phyloP scores from a whole-genome alignment of 2,113 vertebrate species.

The Thamnophis sirtalis region DNA sequence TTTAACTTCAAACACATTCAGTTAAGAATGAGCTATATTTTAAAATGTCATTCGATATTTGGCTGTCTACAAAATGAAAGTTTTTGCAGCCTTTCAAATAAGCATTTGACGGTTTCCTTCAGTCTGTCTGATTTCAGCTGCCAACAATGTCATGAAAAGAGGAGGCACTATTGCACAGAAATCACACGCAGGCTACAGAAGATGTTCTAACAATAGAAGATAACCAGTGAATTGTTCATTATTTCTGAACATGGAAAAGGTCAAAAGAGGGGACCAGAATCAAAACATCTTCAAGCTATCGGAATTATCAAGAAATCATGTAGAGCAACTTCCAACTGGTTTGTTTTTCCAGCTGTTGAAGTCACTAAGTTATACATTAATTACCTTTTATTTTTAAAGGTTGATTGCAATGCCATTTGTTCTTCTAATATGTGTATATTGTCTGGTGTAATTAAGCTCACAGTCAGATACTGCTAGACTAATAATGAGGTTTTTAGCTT shows the following conservation, averaged over 20 bases:
- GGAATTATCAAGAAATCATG: background rate
- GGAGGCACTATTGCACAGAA: background rate
- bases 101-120: background rate
- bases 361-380: background rate
- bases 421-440: background rate
- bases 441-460: background rate
- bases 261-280: background rate
- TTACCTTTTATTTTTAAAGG: background rate
- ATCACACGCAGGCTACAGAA: background rate
- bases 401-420: slow-evolving; percentile 4
- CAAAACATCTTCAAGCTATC: background rate
- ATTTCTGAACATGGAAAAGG: background rate
- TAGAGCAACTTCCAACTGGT: background rate
- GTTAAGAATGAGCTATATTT: slow-evolving; percentile 5
- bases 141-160: background rate
- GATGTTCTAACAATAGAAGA: background rate
- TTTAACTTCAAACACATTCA: slow-evolving; percentile 15
- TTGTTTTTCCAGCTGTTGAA: slow-evolving; percentile 12
- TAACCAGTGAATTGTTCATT: background rate
- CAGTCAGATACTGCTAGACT: background rate
- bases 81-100: slow-evolving; percentile 18
- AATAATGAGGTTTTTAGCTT: background rate
- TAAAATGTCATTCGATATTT: background rate
- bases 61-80: background rate
- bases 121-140: background rate